phyloP scores from a whole-genome alignment of 2,888 invertebrate species.

The Acanthopleura granulata region DNA sequence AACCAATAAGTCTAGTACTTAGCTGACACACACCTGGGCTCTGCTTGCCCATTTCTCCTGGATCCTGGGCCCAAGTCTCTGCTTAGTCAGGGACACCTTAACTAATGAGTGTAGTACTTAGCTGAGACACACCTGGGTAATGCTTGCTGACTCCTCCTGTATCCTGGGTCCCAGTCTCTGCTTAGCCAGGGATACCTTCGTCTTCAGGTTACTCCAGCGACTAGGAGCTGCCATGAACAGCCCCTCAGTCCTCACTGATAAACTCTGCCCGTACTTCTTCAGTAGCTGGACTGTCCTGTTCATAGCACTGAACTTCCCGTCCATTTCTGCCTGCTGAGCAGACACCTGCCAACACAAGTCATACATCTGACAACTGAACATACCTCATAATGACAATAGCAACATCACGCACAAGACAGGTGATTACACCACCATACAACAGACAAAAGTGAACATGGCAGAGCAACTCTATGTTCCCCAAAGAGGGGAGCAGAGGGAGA shows the following conservation, averaged over 20 bases:
- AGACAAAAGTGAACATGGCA: too few species aligned
- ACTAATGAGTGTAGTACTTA: slow-evolving; percentile 33
- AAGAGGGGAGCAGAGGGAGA: too few species aligned
- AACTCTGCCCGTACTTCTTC: slow-evolving; percentile 65
- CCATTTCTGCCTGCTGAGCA: slow-evolving; percentile 67
- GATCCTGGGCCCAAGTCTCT: slow-evolving; percentile 68
- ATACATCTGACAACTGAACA: too few species aligned
- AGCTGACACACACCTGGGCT: slow-evolving; percentile 50
- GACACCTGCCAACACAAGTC: slow-evolving; percentile 53
- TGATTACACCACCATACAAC: too few species aligned
- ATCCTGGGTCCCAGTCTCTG: slow-evolving; percentile 69
- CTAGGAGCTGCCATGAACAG: slow-evolving; percentile 65
- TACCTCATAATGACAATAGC: too few species aligned
- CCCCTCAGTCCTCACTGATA: slow-evolving; percentile 61
- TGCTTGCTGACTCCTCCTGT: slow-evolving; percentile 67
- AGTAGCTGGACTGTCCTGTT: slow-evolving; percentile 65
- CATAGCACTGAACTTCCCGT: slow-evolving; percentile 68
- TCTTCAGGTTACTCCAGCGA: slow-evolving; percentile 67
- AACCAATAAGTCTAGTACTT: slow-evolving; percentile 33
- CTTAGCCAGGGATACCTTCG: slow-evolving; percentile 68
- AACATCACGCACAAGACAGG: too few species aligned
- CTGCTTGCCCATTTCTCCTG: slow-evolving; percentile 67
- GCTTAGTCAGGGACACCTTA: slow-evolving; percentile 68
- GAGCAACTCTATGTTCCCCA: too few species aligned
- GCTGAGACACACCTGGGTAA: slow-evolving; percentile 55